Evolutionary conservation across 2,888 invertebrate genomes (phyloP).

Genomic region (Cosmia trapezina): DNA sequence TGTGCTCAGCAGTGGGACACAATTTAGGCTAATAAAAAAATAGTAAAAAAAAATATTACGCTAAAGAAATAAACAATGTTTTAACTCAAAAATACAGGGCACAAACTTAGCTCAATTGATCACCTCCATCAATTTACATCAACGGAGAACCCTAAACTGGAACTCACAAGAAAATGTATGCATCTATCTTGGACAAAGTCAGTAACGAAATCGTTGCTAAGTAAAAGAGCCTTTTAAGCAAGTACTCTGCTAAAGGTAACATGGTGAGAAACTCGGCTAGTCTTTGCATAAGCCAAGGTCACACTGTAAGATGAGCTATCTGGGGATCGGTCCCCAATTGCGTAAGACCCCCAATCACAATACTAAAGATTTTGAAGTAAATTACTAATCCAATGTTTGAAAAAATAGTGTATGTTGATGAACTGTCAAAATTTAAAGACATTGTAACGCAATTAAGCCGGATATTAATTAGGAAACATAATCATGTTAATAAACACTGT

Average conservation of each 20-base stretch:
- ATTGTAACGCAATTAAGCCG: no score
- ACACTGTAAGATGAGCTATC: conserved; percentile 22
- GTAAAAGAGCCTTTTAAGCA: conserved; percentile 62
- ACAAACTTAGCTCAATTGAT: conserved; percentile 2
- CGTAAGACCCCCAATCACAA: background rate
- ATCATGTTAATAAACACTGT: no score
- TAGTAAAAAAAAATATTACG: no score
- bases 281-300: conserved; percentile 22
- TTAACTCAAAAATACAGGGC: background rate
- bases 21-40: no score
- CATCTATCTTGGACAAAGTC: conserved; percentile 51
- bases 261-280: conserved; percentile 49
- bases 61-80: background rate
- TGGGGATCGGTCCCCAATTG: background rate
- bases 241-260: conserved; percentile 49
- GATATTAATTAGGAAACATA: no score
- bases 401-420: no score
- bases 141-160: background rate
- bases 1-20: no score
- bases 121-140: conserved; percentile 6
- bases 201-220: conserved; percentile 59
- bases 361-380: background rate
- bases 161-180: conserved; percentile 39
- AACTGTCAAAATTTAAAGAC: no score
- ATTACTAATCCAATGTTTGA: no score